Base-by-base conservation (phyloP, 1,140 invertebrate genomes). In the Diuraphis noxia region DNA sequence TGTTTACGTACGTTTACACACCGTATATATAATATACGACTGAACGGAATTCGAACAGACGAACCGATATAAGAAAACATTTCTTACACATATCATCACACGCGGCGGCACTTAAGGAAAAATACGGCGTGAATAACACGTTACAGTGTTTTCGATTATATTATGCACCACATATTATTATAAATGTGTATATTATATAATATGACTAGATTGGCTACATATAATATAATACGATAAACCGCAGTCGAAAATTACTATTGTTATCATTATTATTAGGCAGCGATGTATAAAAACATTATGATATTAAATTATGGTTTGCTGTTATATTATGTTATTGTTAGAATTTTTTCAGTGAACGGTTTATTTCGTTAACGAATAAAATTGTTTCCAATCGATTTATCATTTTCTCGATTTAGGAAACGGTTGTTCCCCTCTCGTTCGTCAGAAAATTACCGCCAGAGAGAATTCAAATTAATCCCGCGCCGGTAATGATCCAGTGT, bases 401-500 rank as follows among this genome's bases (percentile, higher is more conserved):
- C 40, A 41, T 17, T 84, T 84, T 43, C 10, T 41, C 40, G 72
- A 72, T n/a, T n/a, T 72, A 72, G 34, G 56, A 34, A 72, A 72
- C 13, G 56, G 5, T n/a, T 72, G n/a, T 72, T 72, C 7, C 56
- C 30, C n/a, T 84, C 25, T 13, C 10, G n/a, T 10, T 82, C 38
- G 19, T 49, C n/a, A 19, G 8, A 49, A 49, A 85, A 86, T 36
- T 23, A 86, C 21, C n/a, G 84, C 34, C 17, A 49, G 36, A 86
- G 46, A 86, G 34, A 86, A 86, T 49, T 86, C 36, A 7, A 86
- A 49, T 86, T 86, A 86, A 86, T 86, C 43, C 84, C 7, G 34
- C 1, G n/a, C 5, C 13, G 19, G 23, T 86, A 86, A 86, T 49
- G 43, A 86, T 49, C 30, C 43, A 2, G 23, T 36, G 43, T 41